Conservation (phyloP, 1,140 invertebrate genomes). For the Musca domestica region DNA sequence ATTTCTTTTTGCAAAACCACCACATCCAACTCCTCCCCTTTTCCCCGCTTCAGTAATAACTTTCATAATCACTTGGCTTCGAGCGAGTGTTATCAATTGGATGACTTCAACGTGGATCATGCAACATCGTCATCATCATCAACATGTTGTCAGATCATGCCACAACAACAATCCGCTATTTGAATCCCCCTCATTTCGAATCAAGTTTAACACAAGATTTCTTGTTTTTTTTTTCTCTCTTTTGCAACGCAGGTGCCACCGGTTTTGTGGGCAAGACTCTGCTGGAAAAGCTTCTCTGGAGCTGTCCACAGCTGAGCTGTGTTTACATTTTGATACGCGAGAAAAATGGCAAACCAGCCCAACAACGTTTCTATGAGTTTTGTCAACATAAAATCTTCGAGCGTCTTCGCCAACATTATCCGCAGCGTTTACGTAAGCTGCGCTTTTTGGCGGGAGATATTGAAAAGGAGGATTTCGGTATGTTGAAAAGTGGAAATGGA, state of each 20-base stretch:
- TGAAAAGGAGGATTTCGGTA: slow-evolving; percentile 48
- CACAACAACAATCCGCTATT: no score
- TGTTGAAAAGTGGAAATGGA: background rate
- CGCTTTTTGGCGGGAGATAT: slow-evolving; percentile 53
- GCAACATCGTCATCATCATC: background rate
- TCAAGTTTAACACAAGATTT: slow-evolving; percentile 3
- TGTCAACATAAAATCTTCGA: slow-evolving; percentile 47
- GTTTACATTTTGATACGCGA: slow-evolving; percentile 69
- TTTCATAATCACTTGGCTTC: no score
- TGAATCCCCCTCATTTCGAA: background rate
- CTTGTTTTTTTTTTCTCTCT: background rate
- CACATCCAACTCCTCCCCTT: no score
- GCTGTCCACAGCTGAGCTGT: slow-evolving; percentile 63
- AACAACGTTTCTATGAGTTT: slow-evolving; percentile 42
- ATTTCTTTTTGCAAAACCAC: no score
- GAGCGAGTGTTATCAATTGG: no score
- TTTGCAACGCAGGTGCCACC: slow-evolving; percentile 37
- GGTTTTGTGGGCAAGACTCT: slow-evolving; percentile 67
- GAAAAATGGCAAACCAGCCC: slow-evolving; percentile 53
- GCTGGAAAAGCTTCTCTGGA: slow-evolving; percentile 70
- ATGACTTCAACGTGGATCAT: no score
- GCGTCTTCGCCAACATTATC: slow-evolving; percentile 35
- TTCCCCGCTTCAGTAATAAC: no score
- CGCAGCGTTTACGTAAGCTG: slow-evolving; percentile 52
- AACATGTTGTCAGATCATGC: background rate